Base-by-base conservation (phyloP, 2,797 vertebrate genomes). In the Melanotaenia trifasciata region DNA sequence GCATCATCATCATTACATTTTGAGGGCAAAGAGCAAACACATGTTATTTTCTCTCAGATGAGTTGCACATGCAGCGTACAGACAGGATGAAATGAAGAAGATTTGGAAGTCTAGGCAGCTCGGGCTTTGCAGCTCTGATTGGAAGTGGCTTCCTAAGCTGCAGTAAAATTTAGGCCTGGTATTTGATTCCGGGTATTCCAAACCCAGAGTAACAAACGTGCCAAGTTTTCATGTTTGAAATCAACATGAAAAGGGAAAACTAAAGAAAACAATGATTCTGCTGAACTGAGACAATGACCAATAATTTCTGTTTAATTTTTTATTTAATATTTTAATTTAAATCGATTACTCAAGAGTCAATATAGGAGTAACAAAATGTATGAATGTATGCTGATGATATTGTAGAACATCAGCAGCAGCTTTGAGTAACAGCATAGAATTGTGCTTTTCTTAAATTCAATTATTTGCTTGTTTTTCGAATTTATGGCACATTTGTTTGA, bases 21-120 rank as follows among this genome's bases (percentile, higher is more conserved):
- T 60, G 30, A 74, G 80, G 82, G 56, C 22, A 69, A 82, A 84
- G 69, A 70, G 60, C 64, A 79, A 76, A 80, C 40, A 47, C 53
- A 53, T 60, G 63, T 76, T 53, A 5, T 78, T 85, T 80, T 76
- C 54, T 28, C 51, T 26, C 47, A 13, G 14, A 60, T 26, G 75
- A 74, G 77, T 36, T 35, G 3, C 56, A 64, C 63, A 75, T 59
- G 72, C 18, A 72, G 5, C 58, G 76, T 70, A 61, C 6, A 35
- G 20, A 69, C 58, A 62, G 28, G 62, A 30, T 33, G 60, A 64
- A 53, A 71, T 64, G 67, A 79, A 73, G 79, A 79, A 33, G 32
- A 33, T 82, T 83, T 84, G 38, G 64, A 51, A 33, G 60, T 67
- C 22, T 58, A 57, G 40, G 59, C 56, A 4, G 78, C 45, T 80